Base-by-base conservation (phyloP, 1,140 invertebrate species). In the Chrysoperla carnea region DNA sequence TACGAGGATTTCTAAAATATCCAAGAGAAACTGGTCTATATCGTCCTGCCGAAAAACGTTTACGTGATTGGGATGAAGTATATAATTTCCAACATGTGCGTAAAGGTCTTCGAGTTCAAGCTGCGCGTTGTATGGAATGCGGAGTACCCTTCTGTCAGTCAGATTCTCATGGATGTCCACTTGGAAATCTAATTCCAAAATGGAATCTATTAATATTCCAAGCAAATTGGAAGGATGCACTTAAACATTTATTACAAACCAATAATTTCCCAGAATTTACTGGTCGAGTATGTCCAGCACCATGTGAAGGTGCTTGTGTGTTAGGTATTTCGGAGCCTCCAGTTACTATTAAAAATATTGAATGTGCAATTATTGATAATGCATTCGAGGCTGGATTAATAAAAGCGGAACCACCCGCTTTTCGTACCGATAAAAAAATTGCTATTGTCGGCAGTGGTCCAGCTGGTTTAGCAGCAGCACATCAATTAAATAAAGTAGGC, bases 191-290 rank as follows among this genome's bases (percentile, higher is more conserved):
- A 44, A 97, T 99, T 56, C 95, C 95, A 15, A 96, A 96, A 42
- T 99, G 92, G 90, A 99, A 99, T 64, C 88, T 97, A 62, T 73
- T 98, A 1, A 73, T 99, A 3, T 97, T 87, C 64, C 78, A 85
- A 48, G 82, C 85, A 40, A 87, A 96, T 55, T 99, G 95, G 95
- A 78, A 84, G 46, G 88, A 96, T 61, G 96, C 96, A n/a, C 66
- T 99, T 1, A 77, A 84, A 48, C 90, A 96, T 53, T 69, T 99
- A 23, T 66, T 96, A 43, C 94, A 98, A 62, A 99, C 95, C 1
- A 99, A 99, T 58, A 99, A 99, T 59, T 99, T 99, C 66, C 95
- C 95, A 36, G 95, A 99, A 65, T 99, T 99, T 58, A 99, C 94
- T 39, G 95, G 95, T 4, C 70, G 95, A 54, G 93, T 97, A 8